Conservation (phyloP, 2,888 invertebrate species). For the Drymonia ruficornis region DNA sequence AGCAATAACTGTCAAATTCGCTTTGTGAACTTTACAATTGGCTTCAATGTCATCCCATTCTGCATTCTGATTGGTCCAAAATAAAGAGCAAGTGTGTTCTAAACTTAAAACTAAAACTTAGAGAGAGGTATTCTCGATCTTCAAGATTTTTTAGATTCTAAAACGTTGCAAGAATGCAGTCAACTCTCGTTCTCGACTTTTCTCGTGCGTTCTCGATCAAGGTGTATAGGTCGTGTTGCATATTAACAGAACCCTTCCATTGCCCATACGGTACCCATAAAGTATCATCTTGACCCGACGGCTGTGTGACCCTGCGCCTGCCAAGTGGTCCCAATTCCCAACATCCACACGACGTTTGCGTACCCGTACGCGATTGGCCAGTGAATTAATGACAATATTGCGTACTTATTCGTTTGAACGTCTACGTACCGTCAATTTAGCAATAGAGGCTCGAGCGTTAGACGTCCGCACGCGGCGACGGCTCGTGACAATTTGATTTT, state of each 20-base stretch:
- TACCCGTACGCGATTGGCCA: conserved; percentile 67
- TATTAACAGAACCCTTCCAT: conserved; percentile 24
- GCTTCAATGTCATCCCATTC: background rate
- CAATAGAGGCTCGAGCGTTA: conserved; percentile 52
- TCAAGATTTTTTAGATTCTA: too few species aligned
- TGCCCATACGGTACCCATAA: conserved; percentile 42
- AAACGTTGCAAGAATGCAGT: too few species aligned
- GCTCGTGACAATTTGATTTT: conserved; percentile 38
- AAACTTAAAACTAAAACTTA: too few species aligned
- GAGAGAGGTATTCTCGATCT: too few species aligned
- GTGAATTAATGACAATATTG: conserved; percentile 73
- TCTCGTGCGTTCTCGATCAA: too few species aligned
- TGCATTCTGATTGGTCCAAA: background rate
- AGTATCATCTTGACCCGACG: conserved; percentile 56
- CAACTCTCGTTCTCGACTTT: too few species aligned
- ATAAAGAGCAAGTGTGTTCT: too few species aligned
- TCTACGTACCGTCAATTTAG: conserved; percentile 72
- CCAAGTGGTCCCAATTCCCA: conserved; percentile 78
- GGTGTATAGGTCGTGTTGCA: background rate
- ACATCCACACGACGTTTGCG: conserved; percentile 53
- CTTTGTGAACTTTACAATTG: background rate
- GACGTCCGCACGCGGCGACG: conserved; percentile 35
- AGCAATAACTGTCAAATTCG: conserved; percentile 3
- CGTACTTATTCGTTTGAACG: conserved; percentile 75
- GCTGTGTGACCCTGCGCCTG: conserved; percentile 69